A percentile compares a stretch with the other conserved stretches of the same genome.
These are phyloP conservation scores for Sinhomidia bicolor DNA, from an alignment of 2,888 invertebrate genomes.

Conservation along the genomic window DNA sequence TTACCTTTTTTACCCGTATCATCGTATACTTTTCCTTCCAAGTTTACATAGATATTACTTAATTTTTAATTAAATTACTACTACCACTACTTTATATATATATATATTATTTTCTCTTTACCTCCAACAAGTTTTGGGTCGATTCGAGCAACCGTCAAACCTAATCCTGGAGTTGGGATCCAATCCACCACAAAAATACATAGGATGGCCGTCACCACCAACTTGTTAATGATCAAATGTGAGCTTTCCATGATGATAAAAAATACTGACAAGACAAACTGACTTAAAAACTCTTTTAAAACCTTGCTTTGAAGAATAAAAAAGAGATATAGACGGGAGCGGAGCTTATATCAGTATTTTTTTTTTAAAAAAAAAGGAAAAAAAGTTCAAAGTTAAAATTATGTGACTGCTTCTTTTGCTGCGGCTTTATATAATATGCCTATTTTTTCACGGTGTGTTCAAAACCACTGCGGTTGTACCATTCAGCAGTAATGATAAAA, in stretches of 20 bases:
- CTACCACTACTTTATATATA: too few species aligned
- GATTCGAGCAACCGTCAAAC: constrained; percentile 61
- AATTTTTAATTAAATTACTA: constrained; percentile 47
- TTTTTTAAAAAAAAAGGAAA: too few species aligned
- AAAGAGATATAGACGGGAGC: too few species aligned
- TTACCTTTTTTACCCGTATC: neutral
- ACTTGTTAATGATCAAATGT: constrained; percentile 49
- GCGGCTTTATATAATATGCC: too few species aligned
- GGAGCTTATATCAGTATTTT: too few species aligned
- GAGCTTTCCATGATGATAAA: constrained; percentile 48
- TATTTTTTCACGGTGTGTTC: too few species aligned
- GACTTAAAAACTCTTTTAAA: constrained; percentile 42
- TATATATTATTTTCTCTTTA: constrained; percentile 33
- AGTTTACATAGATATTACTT: neutral
- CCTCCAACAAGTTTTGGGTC: constrained; percentile 64
- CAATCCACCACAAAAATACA: constrained; percentile 53
- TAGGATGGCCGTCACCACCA: constrained; percentile 36
- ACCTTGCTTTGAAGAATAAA: too few species aligned
- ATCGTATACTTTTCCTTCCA: neutral
- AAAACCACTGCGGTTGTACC: too few species aligned
- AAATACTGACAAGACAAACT: constrained; percentile 52
- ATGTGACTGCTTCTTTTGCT: too few species aligned
- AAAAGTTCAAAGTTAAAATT: too few species aligned
- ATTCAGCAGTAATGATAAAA: constrained; percentile 33
- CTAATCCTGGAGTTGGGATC: constrained; percentile 57